Conservation (phyloP, 1,140 invertebrate genomes). For the Drosophila athabasca region DNA sequence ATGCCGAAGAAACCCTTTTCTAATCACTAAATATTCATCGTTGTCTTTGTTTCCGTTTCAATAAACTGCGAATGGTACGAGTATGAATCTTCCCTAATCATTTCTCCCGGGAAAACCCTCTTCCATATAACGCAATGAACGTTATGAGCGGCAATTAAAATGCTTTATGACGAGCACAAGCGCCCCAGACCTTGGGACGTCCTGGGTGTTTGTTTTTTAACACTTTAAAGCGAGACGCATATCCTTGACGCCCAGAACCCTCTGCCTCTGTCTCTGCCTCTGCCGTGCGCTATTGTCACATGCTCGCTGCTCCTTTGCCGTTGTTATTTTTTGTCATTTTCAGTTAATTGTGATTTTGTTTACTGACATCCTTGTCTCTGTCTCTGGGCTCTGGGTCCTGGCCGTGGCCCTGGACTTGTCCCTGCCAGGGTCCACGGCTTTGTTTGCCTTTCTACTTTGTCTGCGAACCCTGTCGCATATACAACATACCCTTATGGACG, state of each 20-base stretch:
- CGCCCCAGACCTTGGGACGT: constrained; percentile 10
- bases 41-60: constrained; percentile 25
- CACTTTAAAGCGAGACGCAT: constrained; percentile 57
- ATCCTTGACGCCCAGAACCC: constrained; percentile 30
- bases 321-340: constrained; percentile 63
- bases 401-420: not conserved
- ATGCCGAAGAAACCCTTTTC: constrained; percentile 20
- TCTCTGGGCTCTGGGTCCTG: constrained; percentile 13
- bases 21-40: constrained; percentile 28
- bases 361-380: constrained; percentile 52
- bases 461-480: constrained; percentile 65
- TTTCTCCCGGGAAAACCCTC: no score
- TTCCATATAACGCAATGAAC: constrained; percentile 28
- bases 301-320: constrained; percentile 28
- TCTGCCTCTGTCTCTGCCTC: constrained; percentile 8
- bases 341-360: constrained; percentile 82
- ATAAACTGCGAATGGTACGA: constrained; percentile 9
- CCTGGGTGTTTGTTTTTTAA: constrained; percentile 42
- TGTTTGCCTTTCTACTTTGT: constrained; percentile 77
- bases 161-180: constrained; percentile 65
- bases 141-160: constrained; percentile 58
- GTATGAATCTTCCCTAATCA: no score
- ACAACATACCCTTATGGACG: no score
- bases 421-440: constrained; percentile 27
- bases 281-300: constrained; percentile 31